Evolutionary conservation across 2,888 invertebrate genomes (phyloP), one percentile per base, ranked within the genome.

Genomic region (Actias luna): DNA sequence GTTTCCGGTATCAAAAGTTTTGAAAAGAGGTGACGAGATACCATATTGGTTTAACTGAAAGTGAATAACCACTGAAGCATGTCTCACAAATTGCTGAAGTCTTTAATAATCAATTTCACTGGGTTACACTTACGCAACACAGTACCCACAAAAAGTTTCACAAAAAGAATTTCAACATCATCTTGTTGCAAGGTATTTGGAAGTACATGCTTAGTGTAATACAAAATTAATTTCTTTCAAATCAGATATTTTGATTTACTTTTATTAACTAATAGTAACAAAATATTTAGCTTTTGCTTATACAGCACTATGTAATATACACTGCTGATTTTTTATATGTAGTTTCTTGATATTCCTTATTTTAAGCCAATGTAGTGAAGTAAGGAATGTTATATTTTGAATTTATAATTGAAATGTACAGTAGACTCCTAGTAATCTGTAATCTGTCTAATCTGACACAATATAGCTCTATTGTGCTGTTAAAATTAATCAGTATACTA

Each of bases 171-270:
- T 89, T 68, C 88, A 74, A 90, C 91, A 84, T 79, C 89, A 70
- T 79, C 88, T 83, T 80, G 79, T 67, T 83, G 74, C 72, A 87
- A 92, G 91, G 92, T 92, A 91, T 80, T 88, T 72, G 71, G 78
- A 73, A 73, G 69, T 77, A 31, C 66, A 59, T 64, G 67, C 64
- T 75, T 72, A 67, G 60, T 69, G 64, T 58, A 62, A 65, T 68
- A 52, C 63, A 60, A 52, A 61, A 61, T 50, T 50, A 12, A 12
- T 50, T 25, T 50, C 2, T 12, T 25, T 50, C 22, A 4, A 50
- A 25, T 50, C 8, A 50, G 2, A 12, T 25, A 0, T 50, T 50
- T 46, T 22, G 22, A 12, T 50, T 50, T 12, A 50, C 22, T 25
- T 50, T 22, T 50, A 25, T 50, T 3, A 50, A 25, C 2, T 25